Evolutionary conservation across 2,888 invertebrate species (phyloP), one percentile per base, ranked within the genome.

Genomic region (Oxytorus armatus): DNA sequence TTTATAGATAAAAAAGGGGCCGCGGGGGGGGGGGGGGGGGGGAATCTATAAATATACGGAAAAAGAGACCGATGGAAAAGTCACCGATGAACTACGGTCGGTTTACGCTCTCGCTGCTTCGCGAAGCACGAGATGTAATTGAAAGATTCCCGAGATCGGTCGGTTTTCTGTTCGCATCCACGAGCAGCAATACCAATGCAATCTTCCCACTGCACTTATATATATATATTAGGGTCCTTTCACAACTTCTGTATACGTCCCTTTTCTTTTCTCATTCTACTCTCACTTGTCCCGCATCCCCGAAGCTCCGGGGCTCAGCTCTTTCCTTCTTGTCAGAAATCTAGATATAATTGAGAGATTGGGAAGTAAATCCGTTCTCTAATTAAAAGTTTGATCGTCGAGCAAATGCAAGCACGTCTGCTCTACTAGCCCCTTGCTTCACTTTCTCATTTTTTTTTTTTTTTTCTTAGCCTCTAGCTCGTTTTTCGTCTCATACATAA

Each of bases 351-450:
- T 79, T 79, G 79, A 79, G 79, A 80, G 72, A 80, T 76, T 75
- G 61, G 36, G 39, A 76, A 61, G 79, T 76, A 80, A 80, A 80
- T 80, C 79, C 79, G 72, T 76, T 72, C 72, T 72, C 70, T 72
- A 80, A 80, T 80, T 80, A 80, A 80, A 80, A 80, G 76, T 80
- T 80, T 80, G 76, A 80, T 72, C 72, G 76, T 72, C 72, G 76
- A 55, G 47, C 33, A 63, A 63, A 69, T 39, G 36, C 39, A 33
- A 65, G 42, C 18, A 29, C 55, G 66, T 68, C 53, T 61, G 61
- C 66, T 57, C 44, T 25, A 39, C 66, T 14, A 57, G 44, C 53
- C 76, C 65, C 14, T 51, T 33, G 59, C 16, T 36, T 59, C 29
- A 55, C 53, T 39, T 53, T 51, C 55, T 29, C 47, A 21, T 18